phyloP scores from a whole-genome alignment of 1,140 invertebrate genomes.

The Micrasema minimum region DNA sequence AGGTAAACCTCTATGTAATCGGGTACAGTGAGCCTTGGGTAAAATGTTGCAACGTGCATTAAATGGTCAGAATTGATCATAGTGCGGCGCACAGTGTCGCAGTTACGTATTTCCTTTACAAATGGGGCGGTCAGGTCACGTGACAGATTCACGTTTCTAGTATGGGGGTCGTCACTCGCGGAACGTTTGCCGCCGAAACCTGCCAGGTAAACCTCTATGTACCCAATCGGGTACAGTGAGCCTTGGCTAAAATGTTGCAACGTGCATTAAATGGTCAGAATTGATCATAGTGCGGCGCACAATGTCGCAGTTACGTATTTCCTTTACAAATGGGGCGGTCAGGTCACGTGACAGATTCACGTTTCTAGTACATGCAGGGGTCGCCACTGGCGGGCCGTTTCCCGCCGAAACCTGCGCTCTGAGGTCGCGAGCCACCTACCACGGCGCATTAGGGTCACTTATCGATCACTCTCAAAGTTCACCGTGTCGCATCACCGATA shows the following conservation, averaged over 20 bases:
- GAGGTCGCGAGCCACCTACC: conserved; percentile 3
- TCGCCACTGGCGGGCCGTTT: not conserved
- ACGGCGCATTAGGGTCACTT: conserved; percentile 25
- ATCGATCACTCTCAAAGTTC: conserved; percentile 13
- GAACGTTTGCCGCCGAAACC: not conserved
- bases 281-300: too few species aligned
- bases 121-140: not conserved
- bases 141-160: not conserved
- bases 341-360: conserved; percentile 2
- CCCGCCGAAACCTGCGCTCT: not conserved
- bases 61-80: too few species aligned
- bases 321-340: not conserved
- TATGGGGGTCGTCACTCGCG: not conserved
- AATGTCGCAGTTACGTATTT: not conserved
- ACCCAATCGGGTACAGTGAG: too few species aligned
- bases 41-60: too few species aligned
- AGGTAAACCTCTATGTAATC: too few species aligned
- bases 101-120: not conserved
- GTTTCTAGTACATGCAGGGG: not conserved
- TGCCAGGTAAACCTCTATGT: too few species aligned
- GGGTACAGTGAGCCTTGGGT: too few species aligned
- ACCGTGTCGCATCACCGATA: not conserved
- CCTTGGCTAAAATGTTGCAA: too few species aligned
- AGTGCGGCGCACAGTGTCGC: too few species aligned
- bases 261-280: too few species aligned